phyloP scores from a whole-genome alignment of 2,113 vertebrate species.

The Lathamus discolor region DNA sequence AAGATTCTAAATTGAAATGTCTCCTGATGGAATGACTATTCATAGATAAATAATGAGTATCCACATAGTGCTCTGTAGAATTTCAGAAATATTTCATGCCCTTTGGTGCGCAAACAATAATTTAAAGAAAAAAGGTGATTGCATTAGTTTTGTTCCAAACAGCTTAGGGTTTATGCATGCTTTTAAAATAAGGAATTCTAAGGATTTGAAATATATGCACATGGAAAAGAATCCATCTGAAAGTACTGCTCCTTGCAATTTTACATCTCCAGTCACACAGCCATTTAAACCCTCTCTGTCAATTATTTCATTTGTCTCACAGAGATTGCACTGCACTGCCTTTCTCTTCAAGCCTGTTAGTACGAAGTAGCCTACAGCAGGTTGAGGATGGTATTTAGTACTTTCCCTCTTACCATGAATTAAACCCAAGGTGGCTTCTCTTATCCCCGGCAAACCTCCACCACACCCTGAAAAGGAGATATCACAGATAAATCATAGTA shows the following conservation, averaged over 20 bases:
- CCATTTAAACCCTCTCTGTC: slow-evolving; percentile 32
- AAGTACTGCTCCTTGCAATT: background rate
- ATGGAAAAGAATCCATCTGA: slow-evolving; percentile 14
- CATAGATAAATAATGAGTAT: background rate
- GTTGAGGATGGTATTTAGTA: background rate
- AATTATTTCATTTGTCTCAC: slow-evolving; percentile 2
- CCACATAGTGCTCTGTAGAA: background rate
- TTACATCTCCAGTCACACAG: background rate
- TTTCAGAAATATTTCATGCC: background rate
- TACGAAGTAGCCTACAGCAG: background rate
- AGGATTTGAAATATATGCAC: background rate
- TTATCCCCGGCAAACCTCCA: background rate
- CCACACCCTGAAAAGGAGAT: background rate
- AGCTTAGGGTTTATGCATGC: background rate
- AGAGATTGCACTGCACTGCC: slow-evolving; percentile 4
- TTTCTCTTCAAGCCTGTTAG: slow-evolving; percentile 18
- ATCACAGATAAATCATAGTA: background rate
- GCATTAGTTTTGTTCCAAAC: background rate
- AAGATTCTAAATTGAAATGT: background rate
- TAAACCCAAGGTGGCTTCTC: background rate
- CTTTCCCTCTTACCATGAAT: background rate
- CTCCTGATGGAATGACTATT: background rate
- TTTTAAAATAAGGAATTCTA: slow-evolving; percentile 8
- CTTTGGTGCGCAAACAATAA: background rate
- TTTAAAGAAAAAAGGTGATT: background rate